Conservation (phyloP, 1,140 invertebrate genomes). For the Cyrtorhinus lividipennis region DNA sequence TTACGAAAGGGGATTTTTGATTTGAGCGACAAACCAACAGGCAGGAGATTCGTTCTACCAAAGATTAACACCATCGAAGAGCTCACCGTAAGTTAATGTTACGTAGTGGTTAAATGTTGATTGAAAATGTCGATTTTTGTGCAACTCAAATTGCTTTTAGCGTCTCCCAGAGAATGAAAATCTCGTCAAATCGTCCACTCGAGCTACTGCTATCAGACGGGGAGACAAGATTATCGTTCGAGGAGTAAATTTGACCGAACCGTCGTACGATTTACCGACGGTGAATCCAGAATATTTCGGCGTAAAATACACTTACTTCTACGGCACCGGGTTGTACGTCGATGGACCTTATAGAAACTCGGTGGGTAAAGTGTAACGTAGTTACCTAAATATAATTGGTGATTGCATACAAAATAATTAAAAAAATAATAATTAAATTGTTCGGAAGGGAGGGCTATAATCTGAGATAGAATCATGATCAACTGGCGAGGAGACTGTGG, state of each 20-base stretch:
- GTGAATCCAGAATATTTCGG: slow-evolving; percentile 29
- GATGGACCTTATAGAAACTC: slow-evolving; percentile 28
- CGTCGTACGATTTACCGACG: slow-evolving; percentile 28
- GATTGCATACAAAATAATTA: no score
- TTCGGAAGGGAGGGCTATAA: no score
- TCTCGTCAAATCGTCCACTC: slow-evolving; percentile 18
- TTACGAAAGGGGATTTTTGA: slow-evolving; percentile 26
- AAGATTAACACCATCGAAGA: slow-evolving; percentile 26
- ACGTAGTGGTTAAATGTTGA: no score
- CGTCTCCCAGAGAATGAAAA: slow-evolving; percentile 15
- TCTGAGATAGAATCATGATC: no score
- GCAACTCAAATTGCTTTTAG: no score
- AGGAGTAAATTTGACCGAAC: slow-evolving; percentile 19
- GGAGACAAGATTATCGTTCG: slow-evolving; percentile 24
- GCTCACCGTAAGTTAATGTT: slow-evolving; percentile 4
- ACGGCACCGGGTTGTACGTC: slow-evolving; percentile 30
- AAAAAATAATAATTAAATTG: no score
- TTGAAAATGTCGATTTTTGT: no score
- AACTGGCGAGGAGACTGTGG: no score
- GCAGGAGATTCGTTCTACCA: slow-evolving; percentile 28
- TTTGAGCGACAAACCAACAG: slow-evolving; percentile 22
- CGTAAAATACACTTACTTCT: slow-evolving; percentile 30
- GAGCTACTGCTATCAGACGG: slow-evolving; percentile 23
- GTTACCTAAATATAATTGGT: no score
- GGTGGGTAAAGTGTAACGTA: no score